Evolutionary conservation across 2,888 invertebrate genomes (phyloP).

Genomic region (Adela reaumurella): DNA sequence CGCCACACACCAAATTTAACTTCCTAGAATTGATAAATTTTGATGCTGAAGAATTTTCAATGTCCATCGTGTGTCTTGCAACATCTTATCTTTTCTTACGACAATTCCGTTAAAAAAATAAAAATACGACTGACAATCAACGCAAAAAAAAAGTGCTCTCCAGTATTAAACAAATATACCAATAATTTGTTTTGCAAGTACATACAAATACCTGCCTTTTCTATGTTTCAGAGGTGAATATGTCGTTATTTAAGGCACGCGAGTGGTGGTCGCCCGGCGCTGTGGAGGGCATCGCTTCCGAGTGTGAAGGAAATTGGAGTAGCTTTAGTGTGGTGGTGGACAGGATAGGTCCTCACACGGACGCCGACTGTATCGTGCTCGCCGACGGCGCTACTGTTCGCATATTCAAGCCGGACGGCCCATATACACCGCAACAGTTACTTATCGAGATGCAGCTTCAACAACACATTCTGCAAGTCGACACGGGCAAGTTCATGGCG

Average conservation of each 20-base stretch:
- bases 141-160: too few relatives aligned
- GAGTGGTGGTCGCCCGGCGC: constrained; percentile 78
- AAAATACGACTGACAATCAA: too few relatives aligned
- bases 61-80: too few relatives aligned
- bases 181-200: too few relatives aligned
- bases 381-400: constrained; percentile 34
- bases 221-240: constrained; percentile 24
- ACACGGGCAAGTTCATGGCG: constrained; percentile 81
- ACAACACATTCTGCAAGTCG: constrained; percentile 75
- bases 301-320: constrained; percentile 55
- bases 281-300: constrained; percentile 45
- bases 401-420: constrained; percentile 33
- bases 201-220: too few relatives aligned
- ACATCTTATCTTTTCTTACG: too few relatives aligned
- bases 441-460: constrained; percentile 74
- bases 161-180: too few relatives aligned
- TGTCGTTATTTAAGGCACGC: constrained; percentile 91
- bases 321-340: constrained; percentile 64
- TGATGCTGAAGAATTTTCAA: too few relatives aligned
- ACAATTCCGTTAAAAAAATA: too few relatives aligned
- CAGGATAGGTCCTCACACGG: constrained; percentile 75
- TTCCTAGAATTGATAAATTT: too few relatives aligned
- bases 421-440: constrained; percentile 60
- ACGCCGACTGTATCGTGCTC: constrained; percentile 73
- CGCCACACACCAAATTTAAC: too few relatives aligned